Base-by-base conservation (phyloP, 2,797 vertebrate genomes). In the Brachyalestes nurse region DNA sequence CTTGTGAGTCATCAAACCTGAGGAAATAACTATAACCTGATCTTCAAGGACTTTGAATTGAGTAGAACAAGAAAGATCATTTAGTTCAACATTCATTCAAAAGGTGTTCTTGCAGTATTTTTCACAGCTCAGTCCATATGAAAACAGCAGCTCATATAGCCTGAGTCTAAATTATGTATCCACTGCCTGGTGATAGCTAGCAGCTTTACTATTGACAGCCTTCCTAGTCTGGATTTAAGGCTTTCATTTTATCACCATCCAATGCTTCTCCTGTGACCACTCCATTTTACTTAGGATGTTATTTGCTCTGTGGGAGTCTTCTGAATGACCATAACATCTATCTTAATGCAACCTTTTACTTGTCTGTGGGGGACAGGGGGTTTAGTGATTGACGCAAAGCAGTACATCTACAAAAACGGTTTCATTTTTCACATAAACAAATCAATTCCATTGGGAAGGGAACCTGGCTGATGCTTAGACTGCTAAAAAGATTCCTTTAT, bases 261-360 rank as follows among this genome's bases (percentile, higher is more conserved):
- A 40, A 70, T 67, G 76, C 85, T 79, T 84, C 83, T 88, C 86
- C 67, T 75, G 83, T 80, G 85, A 84, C 81, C 83, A 74, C 83
- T 86, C 49, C 64, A 73, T 62, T 79, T 76, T 82, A 87, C 82
- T 88, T 87, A 76, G 86, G 74, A 51, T 84, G 78, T 85, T 84
- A 88, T 87, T 89, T 90, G 84, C 83, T 78, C 75, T 77, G 72
- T 79, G 80, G 83, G 77, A 86, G 86, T 83, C 80, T 85, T 90
- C 85, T 67, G 57, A 77, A 83, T 71, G 83, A 81, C 79, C 67
- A 79, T 72, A 82, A 79, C 74, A 75, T 85, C 79, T 78, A 67
- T 78, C 49, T 80, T 82, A 88, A 86, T 84, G 79, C 86, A 78
- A 60, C 83, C 67, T 87, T 86, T 88, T 77, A 87, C 87, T 71